Base-by-base conservation (phyloP, 2,888 invertebrate species). In the Eristalinus sepulchralis region DNA sequence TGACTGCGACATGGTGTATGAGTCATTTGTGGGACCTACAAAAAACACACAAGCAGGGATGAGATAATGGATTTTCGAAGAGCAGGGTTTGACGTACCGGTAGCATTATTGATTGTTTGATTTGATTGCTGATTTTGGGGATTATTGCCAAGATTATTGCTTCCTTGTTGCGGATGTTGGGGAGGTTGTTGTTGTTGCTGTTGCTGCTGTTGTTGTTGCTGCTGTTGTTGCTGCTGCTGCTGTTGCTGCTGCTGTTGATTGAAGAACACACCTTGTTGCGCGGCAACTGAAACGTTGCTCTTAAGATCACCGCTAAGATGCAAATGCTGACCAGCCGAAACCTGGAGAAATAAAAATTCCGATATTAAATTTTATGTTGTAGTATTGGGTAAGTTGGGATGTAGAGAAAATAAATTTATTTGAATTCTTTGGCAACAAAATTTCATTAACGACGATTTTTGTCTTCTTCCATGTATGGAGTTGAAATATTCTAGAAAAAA, bases 261-360 rank as follows among this genome's bases (percentile, higher is more conserved):
- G 90, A 95, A 95, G 93, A 96, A 97, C 94, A 97, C 96, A 89
- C 96, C 96, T 92, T 97, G 97, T 91, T 97, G 97, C 33, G 96
- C 95, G n/a, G 96, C 96, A 78, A 97, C 96, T 1, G 96, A 96
- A 68, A 97, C 96, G 84, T 95, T 95, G 89, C 95, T 94, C 90
- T 95, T 95, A 89, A 95, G 93, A 88, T 95, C 95, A 88, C 96
- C 95, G 90, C 95, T 95, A 89, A 96, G 94, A 92, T 96, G 96
- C 94, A 97, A 95, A 91, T 97, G 97, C 92, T 97, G 97, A 34
- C 97, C 97, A 89, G 97, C 96, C 1, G 97, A 96, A 89, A 97
- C 97, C 97, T 97, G 92, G 31, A 90, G 33, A 5, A 39, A 64
- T 24, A 36, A 13, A 47, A 73, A 47, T 36, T 13, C 1, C 47